Conservation (phyloP, 2,888 invertebrate genomes). For the Clostera curtula region DNA sequence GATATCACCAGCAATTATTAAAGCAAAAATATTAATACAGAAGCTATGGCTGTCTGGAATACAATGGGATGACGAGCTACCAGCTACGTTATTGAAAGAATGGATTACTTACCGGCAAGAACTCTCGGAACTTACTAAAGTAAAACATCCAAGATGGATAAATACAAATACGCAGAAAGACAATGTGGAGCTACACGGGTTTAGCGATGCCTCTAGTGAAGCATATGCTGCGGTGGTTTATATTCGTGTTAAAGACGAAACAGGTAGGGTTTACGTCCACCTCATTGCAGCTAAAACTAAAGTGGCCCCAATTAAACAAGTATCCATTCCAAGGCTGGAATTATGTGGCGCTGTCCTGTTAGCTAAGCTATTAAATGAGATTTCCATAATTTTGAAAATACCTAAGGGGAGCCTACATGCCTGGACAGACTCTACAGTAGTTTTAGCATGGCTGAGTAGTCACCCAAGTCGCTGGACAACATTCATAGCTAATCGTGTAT, state of each 20-base stretch:
- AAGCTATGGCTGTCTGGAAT: too few species aligned
- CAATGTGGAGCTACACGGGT: conserved; percentile 15
- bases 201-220: conserved; percentile 14
- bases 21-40: too few species aligned
- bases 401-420: conserved; percentile 1
- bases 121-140: conserved; percentile 2
- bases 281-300: conserved; percentile 3
- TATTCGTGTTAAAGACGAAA: background rate
- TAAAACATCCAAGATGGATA: conserved; percentile 13
- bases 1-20: too few species aligned
- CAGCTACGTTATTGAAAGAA: conserved; percentile 4
- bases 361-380: conserved; percentile 3
- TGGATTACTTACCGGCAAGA: conserved; percentile 12
- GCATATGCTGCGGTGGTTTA: too few species aligned
- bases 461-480: conserved; percentile 9
- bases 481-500: conserved; percentile 6
- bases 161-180: conserved; percentile 1
- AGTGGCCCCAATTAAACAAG: too few species aligned
- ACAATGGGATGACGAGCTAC: conserved; percentile 8
- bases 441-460: conserved; percentile 5
- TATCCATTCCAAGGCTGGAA: conserved; percentile 1
- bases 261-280: background rate
- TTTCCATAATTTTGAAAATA: conserved; percentile 4
- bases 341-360: conserved; percentile 3
- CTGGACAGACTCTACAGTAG: conserved; percentile 8